Evolutionary conservation across 1,140 invertebrate genomes (phyloP), one percentile per base, ranked within the genome.

Genomic region (Oscheius sp.): DNA sequence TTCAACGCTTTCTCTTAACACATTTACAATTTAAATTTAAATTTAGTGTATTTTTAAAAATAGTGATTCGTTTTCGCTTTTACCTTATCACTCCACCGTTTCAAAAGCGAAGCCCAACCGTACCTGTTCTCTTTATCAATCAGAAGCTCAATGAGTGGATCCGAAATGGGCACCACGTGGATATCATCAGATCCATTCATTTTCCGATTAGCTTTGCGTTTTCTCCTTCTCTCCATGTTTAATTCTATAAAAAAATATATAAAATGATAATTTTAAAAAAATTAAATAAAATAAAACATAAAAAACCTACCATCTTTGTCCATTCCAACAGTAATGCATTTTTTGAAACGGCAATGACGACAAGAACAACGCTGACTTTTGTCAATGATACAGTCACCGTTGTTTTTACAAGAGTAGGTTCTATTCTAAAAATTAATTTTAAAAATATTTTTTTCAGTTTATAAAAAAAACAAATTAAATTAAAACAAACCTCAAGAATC

Each of bases 331-430:
- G 49, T 68, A 28, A 82, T 64, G 64, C 81, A 82, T 66, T 82
- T 82, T 68, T 79, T 80, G 52, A 79, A 83, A 15, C 80, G 79
- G 64, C 72, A 79, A 75, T 76, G 59, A 52, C 77, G 49, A 68
- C 81, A 82, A 15, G 75, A 70, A 42, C 82, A 84, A 34, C 81
- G 55, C 73, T 70, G 74, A 20, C 75, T 62, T 42, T 79, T 83
- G 66, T 84, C 79, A 28, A 82, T 83, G 4, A 71, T 74, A 68
- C 81, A 82, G 45, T 84, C 75, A 7, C 81, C 81, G 73, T 82
- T 76, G 10, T 74, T 29, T 70, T 82, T 82, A 71, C 81, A 82
- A 2, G 82, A 84, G 70, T 82, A 82, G 10, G 82, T 82, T 31
- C 80, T 76, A 72, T 82, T 82, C 78, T n/a, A n/a, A n/a, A n/a